Conservation (phyloP, 2,888 invertebrate genomes). For the Lithosia quadra region DNA sequence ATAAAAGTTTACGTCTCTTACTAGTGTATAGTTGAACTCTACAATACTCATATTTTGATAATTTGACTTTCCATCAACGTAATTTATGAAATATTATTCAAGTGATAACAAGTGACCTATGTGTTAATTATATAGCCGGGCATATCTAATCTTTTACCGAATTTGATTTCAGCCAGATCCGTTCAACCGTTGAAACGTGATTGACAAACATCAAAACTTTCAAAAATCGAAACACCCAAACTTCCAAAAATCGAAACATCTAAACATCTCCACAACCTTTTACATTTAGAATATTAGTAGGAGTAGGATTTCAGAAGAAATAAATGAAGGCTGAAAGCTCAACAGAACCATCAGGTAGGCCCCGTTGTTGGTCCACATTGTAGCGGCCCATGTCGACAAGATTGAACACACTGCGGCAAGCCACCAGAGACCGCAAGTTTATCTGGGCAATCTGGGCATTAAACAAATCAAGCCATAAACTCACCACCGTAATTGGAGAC, state of each 20-base stretch:
- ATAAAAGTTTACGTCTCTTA: not conserved
- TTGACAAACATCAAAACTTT: no score
- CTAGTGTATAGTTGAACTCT: not conserved
- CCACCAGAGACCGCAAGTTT: slow-evolving; percentile 12
- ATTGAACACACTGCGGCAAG: slow-evolving; percentile 23
- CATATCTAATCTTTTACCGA: no score
- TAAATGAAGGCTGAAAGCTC: not conserved
- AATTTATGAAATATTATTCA: not conserved
- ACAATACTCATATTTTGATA: not conserved
- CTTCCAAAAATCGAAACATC: no score
- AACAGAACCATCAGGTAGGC: not conserved
- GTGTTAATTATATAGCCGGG: no score
- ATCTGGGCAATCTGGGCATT: no score
- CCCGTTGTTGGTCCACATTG: not conserved
- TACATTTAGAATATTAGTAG: no score
- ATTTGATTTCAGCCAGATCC: no score
- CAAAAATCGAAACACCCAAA: no score
- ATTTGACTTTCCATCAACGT: not conserved
- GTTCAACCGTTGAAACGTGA: no score
- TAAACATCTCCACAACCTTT: no score
- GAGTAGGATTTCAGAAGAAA: not conserved
- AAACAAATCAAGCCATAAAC: slow-evolving; percentile 23
- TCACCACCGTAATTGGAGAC: not conserved
- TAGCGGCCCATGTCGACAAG: not conserved
- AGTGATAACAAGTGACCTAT: no score